Evolutionary conservation across 2,113 vertebrate species (phyloP).

Genomic region (Ailurus styani): DNA sequence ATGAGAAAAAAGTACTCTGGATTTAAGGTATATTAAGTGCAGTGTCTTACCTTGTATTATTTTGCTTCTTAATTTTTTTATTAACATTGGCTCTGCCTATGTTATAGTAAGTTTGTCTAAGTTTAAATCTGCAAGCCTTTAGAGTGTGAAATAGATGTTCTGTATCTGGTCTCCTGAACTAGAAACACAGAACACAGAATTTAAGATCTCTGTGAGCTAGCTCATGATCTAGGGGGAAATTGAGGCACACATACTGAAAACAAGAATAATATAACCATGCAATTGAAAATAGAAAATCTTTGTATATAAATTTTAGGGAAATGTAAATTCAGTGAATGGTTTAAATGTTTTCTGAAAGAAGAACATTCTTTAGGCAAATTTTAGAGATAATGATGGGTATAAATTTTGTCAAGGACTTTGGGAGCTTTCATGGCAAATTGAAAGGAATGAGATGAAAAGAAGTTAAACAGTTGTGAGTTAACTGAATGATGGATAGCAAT

Average conservation of each 20-base stretch:
- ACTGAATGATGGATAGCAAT: neutral
- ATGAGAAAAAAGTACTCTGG: neutral
- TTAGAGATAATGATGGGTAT: neutral
- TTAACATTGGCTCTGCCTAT: neutral
- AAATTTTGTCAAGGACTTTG: neutral
- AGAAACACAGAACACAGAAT: neutral
- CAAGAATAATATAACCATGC: neutral
- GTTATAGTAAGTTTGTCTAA: neutral
- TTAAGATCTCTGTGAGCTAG: neutral
- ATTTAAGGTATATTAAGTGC: neutral
- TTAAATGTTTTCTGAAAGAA: neutral
- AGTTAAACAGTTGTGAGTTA: neutral
- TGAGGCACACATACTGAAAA: neutral
- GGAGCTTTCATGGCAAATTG: neutral
- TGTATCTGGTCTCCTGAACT: neutral
- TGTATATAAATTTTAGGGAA: neutral
- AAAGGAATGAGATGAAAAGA: neutral
- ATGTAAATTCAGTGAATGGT: neutral
- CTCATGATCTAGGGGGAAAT: neutral
- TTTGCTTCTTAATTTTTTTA: neutral
- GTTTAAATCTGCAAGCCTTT: neutral
- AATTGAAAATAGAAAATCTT: neutral
- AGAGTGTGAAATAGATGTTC: neutral
- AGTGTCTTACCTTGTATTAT: neutral
- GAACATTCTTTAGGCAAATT: neutral